phyloP scores from a whole-genome alignment of 2,113 vertebrate species.

The Nyctereutes procyonoides region DNA sequence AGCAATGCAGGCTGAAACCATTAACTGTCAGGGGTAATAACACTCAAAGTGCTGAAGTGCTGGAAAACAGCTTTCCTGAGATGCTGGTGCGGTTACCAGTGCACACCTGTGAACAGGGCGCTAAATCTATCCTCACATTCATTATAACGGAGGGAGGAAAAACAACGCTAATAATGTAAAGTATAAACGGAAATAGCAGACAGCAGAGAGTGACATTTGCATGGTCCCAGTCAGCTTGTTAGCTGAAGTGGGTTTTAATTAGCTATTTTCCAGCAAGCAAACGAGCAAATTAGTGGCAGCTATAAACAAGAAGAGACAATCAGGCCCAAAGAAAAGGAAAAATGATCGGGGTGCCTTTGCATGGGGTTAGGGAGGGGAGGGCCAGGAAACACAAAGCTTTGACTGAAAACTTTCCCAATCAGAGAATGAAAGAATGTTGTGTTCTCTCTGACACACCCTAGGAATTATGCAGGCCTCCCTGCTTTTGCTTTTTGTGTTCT shows the following conservation, averaged over 20 bases:
- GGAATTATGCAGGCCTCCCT: not conserved
- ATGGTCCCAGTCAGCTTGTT: slow-evolving; percentile 98
- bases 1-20: slow-evolving; percentile 89
- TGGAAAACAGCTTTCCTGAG: slow-evolving; percentile 85
- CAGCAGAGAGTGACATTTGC: slow-evolving; percentile 95
- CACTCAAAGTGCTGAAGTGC: slow-evolving; percentile 89
- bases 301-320: slow-evolving; percentile 96
- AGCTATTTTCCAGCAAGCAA: slow-evolving; percentile 99
- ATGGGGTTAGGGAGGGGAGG: not conserved
- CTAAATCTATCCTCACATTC: slow-evolving; percentile 87
- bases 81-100: slow-evolving; percentile 83
- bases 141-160: slow-evolving; percentile 89
- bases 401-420: slow-evolving; percentile 80
- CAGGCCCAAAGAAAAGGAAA: slow-evolving; percentile 88
- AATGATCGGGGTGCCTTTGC: slow-evolving; percentile 80
- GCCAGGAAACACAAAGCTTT: slow-evolving; percentile 75
- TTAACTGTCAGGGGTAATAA: slow-evolving; percentile 91
- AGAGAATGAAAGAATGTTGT: not conserved
- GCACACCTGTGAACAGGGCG: slow-evolving; percentile 90
- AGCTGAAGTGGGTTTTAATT: slow-evolving; percentile 99
- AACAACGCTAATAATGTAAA: slow-evolving; percentile 92
- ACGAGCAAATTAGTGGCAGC: slow-evolving; percentile 97
- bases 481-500: not conserved
- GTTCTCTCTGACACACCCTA: not conserved
- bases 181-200: slow-evolving; percentile 93